phyloP scores from a whole-genome alignment of 2,888 invertebrate species.

The Alcis repandata region DNA sequence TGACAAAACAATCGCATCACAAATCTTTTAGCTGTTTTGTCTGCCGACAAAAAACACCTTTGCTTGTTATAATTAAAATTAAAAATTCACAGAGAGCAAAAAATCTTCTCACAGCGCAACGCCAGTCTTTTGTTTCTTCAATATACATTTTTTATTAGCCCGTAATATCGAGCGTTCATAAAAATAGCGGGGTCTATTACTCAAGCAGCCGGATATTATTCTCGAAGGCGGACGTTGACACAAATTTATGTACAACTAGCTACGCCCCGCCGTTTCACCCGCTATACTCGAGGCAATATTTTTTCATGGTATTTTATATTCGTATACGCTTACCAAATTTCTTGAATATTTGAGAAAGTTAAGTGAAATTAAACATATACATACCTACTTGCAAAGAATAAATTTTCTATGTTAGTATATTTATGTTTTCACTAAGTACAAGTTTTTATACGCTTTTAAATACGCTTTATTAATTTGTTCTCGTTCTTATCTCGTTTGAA shows the following conservation, averaged over 20 bases:
- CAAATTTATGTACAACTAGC: conserved; percentile 44
- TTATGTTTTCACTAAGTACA: too few species aligned
- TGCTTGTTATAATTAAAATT: not conserved
- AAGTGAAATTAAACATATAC: too few species aligned
- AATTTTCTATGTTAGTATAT: too few species aligned
- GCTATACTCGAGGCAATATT: not conserved
- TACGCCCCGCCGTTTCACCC: not conserved
- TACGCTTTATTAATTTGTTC: too few species aligned
- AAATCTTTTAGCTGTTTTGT: too few species aligned
- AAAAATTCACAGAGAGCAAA: conserved; percentile 14
- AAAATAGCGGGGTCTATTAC: conserved; percentile 44
- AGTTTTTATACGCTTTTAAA: too few species aligned
- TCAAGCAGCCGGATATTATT: conserved; percentile 44
- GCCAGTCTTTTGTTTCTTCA: conserved; percentile 33
- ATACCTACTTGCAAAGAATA: too few species aligned
- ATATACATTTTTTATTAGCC: conserved; percentile 40
- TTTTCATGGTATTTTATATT: not conserved
- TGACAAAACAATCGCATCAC: too few species aligned
- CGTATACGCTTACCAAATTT: too few species aligned
- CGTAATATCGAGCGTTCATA: conserved; percentile 41
- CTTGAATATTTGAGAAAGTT: too few species aligned
- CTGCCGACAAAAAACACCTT: not conserved
- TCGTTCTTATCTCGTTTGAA: too few species aligned
- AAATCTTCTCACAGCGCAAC: conserved; percentile 13
- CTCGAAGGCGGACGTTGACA: conserved; percentile 41